Evolutionary conservation across 2,888 invertebrate species (phyloP).

Genomic region (Acleris holmiana): DNA sequence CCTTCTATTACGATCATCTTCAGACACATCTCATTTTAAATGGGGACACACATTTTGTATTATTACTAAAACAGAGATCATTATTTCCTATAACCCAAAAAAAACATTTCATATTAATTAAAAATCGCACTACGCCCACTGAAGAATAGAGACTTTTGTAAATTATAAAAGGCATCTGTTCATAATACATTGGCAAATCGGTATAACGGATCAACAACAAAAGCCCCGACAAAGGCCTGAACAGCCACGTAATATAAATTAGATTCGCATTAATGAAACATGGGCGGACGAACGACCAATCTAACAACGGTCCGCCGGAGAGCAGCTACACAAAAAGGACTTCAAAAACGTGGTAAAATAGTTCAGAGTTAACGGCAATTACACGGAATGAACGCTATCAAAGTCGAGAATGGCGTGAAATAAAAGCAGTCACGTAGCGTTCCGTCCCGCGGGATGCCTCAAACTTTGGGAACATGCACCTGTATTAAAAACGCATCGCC

Average conservation of each 20-base stretch:
- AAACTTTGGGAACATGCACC: conserved; percentile 76
- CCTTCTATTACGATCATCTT: too few species aligned
- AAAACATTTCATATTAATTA: conserved; percentile 6
- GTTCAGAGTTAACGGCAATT: conserved; percentile 76
- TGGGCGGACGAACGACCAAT: conserved; percentile 68
- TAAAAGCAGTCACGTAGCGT: conserved; percentile 75
- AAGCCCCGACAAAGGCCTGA: conserved; percentile 62
- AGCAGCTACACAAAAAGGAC: conserved; percentile 59
- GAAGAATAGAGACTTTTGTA: conserved; percentile 37
- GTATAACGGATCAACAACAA: conserved; percentile 62
- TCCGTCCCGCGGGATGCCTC: conserved; percentile 51
- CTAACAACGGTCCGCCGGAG: conserved; percentile 64
- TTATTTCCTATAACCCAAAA: background rate
- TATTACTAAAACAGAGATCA: background rate
- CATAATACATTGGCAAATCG: conserved; percentile 56
- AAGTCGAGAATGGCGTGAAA: conserved; percentile 72
- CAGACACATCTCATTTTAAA: too few species aligned
- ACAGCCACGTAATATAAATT: conserved; percentile 67
- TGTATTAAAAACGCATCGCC: conserved; percentile 79
- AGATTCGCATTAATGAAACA: conserved; percentile 79
- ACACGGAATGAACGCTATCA: conserved; percentile 75
- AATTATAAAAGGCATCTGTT: conserved; percentile 61
- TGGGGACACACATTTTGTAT: conserved; percentile 28
- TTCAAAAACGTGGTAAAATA: conserved; percentile 72
- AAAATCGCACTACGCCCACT: background rate